Evolutionary conservation across 2,797 vertebrate species (phyloP), one percentile per base, ranked within the genome.

Genomic region (Acanthopagrus latus): DNA sequence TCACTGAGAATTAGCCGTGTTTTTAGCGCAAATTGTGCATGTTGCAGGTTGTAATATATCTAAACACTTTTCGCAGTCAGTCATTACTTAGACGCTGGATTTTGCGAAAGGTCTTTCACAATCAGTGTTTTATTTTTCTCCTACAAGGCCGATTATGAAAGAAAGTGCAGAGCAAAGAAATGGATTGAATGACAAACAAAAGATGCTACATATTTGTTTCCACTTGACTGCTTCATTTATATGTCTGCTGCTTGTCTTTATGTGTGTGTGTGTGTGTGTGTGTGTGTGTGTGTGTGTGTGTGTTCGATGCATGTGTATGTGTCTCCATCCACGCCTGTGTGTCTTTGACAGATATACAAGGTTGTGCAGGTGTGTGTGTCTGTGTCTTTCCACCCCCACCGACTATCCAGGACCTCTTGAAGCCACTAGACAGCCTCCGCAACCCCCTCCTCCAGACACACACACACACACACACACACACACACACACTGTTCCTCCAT

Each of bases 321-420:
- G 25, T 11, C 43, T 69, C 27, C 57, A 78, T 25, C 12, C 9
- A 38, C 38, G 25, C 41, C 48, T 67, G 69, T 76, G 43, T 70
- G 72, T 76, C 56, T 82, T 67, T 78, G 67, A 81, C 72, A 70
- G 76, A 62, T 63, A 11, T 47, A 46, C 43, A 58, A 64, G 74
- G 64, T 67, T 81, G 76, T 79, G 84, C 77, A 84, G 73, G 84
- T 81, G 76, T 77, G 29, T 74, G 77, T 41, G 74, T 74, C 74
- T 83, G 77, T 81, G 74, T 88, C 76, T 69, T 76, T 89, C 86
- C 87, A 84, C 84, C 89, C 85, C 84, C 85, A 23, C 78, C 82
- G 80, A 74, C 80, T 75, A 89, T 88, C 73, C 74, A 74, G 69
- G 84, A 90, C 85, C 91, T 92, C 92, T 94, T 87, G 69, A 92